Base-by-base conservation (phyloP, 2,113 vertebrate species). In the Neogale vison region DNA sequence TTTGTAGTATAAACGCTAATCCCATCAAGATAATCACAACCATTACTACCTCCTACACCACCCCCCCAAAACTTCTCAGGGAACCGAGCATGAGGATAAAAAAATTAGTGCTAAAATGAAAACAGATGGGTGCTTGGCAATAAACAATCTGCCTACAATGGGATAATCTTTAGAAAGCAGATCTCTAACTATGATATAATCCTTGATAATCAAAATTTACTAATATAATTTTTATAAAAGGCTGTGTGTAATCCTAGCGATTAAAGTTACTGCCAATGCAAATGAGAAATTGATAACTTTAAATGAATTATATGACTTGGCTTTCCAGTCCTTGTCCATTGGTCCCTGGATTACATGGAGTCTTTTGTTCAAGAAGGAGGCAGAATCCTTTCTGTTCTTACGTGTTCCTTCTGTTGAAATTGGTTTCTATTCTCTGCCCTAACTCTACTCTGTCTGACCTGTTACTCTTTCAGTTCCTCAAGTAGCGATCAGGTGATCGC, bases 121-220 rank as follows among this genome's bases (percentile, higher is more conserved):
- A 97, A 89, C 96, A 97, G 79, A 95, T 96, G 74, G 13, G 13
- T n/a, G 3, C 50, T 88, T 90, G 85, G 86, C 63, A 93, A 39
- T 76, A 95, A 71, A 71, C 89, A 85, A 90, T 72, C 20, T 86
- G 36, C 69, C 61, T 69, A 9, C 85, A 82, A 31, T 92, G 74
- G 87, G 74, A 92, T 91, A 61, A 91, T 82, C 77, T 91, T 98
- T 86, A 59, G 88, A 94, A 83, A 93, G 21, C 45, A 95, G 67
- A 52, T 85, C 63, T 95, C 34, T 39, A 59, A 74, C 82, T 89
- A 55, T 79, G 55, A 92, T 92, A 88, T 50, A 82, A 93, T 50
- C n/a, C 42, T 96, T 94, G 47, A 94, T 65, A 85, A 90, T 90
- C 50, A 77, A 88, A 97, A 91, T 85, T 90, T 90, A 93, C 89